Base-by-base conservation (phyloP, 1,140 invertebrate species). In the Listronotus bonariensis region DNA sequence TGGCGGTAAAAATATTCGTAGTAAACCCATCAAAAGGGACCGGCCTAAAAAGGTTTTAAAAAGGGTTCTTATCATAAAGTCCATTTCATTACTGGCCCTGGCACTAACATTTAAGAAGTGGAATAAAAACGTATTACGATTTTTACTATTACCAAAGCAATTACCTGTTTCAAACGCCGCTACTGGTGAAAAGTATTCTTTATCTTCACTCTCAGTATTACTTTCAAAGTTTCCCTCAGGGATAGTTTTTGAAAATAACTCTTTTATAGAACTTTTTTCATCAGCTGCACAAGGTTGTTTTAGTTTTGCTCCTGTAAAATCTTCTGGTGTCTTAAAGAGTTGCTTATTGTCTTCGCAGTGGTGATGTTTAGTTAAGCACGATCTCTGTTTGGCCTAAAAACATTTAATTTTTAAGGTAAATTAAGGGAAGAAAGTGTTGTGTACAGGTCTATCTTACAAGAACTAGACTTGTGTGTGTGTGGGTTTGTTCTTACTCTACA, bases 121-220 rank as follows among this genome's bases (percentile, higher is more conserved):
- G n/a, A n/a, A n/a, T n/a, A n/a, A n/a, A n/a, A n/a, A n/a, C n/a
- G n/a, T n/a, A n/a, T n/a, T n/a, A n/a, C n/a, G n/a, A n/a, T n/a
- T n/a, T n/a, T n/a, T n/a, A n/a, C n/a, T n/a, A n/a, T n/a, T n/a
- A n/a, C n/a, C n/a, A n/a, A n/a, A n/a, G n/a, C n/a, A n/a, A 26
- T 26, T 20, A 32, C 18, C n/a, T n/a, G 18, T 26, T 32, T 51
- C 6, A 26, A 32, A n/a, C 1, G 48, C 32, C 34, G 10, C 32
- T 34, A 55, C 2, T 6, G 60, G 63, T 8, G 63, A 65, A 20
- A 41, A 51, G 17, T 20, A 59, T 6, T 59, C 63, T 9, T 17
- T 52, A 15, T 55, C 42, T 9, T 48, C 48, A 40, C 46, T 56
- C 7, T 65, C 63, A 31, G n/a, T 41, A 10, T 38, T 38, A 36